phyloP scores from a whole-genome alignment of 1,140 invertebrate species.

The Druon quercuslanigerum region DNA sequence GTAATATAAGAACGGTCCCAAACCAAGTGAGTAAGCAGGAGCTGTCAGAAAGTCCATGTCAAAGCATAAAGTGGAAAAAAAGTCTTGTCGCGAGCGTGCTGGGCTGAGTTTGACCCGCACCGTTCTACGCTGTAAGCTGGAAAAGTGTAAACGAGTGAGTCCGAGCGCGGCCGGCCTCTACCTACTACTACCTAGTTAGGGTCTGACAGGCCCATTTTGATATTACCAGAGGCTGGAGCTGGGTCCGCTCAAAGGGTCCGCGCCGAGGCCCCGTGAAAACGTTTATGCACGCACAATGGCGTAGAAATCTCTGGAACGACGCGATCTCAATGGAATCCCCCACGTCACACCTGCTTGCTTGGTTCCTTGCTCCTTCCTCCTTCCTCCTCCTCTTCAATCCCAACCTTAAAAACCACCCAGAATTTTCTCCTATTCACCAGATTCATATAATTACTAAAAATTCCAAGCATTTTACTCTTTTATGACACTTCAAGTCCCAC shows the following conservation, averaged over 20 bases:
- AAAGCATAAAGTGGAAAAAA: constrained; percentile 67
- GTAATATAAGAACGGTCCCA: too few relatives aligned
- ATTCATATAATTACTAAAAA: too few relatives aligned
- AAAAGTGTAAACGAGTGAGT: constrained; percentile 47
- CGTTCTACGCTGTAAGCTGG: not conserved
- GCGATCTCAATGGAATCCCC: too few relatives aligned
- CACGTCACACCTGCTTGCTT: too few relatives aligned
- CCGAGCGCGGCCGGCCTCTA: constrained; percentile 50
- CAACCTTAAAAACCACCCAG: too few relatives aligned
- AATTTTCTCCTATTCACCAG: too few relatives aligned
- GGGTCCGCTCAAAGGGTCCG: constrained; percentile 63
- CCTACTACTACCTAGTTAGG: constrained; percentile 62
- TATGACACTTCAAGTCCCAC: too few relatives aligned
- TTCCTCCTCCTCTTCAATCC: too few relatives aligned
- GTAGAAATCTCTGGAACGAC: constrained; percentile 54
- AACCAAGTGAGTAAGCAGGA: constrained; percentile 49
- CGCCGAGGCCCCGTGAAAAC: constrained; percentile 67
- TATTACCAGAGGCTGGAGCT: constrained; percentile 56
- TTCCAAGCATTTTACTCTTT: too few relatives aligned
- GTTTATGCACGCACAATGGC: constrained; percentile 67
- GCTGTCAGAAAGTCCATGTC: constrained; percentile 58
- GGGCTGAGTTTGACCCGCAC: constrained; percentile 48
- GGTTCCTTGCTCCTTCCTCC: too few relatives aligned
- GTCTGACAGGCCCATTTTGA: constrained; percentile 70
- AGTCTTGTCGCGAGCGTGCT: constrained; percentile 34